A percentile compares a stretch with the other conserved stretches of the same genome.
Evolutionary conservation across 1,140 invertebrate genomes (phyloP).

Genomic region (Magallana gigas): DNA sequence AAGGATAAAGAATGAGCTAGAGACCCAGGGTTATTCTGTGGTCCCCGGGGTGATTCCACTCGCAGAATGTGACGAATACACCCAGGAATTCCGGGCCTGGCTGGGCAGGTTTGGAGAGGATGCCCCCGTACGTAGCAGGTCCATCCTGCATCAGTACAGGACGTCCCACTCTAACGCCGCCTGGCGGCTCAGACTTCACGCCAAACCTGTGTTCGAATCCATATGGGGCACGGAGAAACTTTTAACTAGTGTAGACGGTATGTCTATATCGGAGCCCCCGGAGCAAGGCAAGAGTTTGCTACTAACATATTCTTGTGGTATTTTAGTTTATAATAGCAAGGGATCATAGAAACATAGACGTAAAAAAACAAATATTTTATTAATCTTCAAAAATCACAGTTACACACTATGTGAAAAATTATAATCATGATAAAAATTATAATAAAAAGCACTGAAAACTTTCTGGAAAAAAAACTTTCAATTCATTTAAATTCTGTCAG

Average conservation of each 20-base stretch:
- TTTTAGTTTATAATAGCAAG: too few species aligned
- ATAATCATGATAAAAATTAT: too few species aligned
- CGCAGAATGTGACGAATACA: slow-evolving; percentile 57
- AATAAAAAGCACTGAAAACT: too few species aligned
- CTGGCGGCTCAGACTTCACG: slow-evolving; percentile 58
- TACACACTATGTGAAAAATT: too few species aligned
- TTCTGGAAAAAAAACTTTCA: too few species aligned
- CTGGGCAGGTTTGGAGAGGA: slow-evolving; percentile 57
- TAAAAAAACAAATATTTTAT: too few species aligned
- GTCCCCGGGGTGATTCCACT: slow-evolving; percentile 42
- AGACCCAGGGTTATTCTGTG: slow-evolving; percentile 56
- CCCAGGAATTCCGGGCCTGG: slow-evolving; percentile 54
- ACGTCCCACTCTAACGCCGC: slow-evolving; percentile 56
- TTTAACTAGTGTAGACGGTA: slow-evolving; percentile 60
- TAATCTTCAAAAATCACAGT: too few species aligned
- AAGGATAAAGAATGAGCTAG: slow-evolving; percentile 24
- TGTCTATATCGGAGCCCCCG: slow-evolving; percentile 61
- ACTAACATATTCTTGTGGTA: too few species aligned
- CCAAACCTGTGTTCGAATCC: slow-evolving; percentile 60
- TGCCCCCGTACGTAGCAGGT: slow-evolving; percentile 42
- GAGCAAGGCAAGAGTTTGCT: slow-evolving; percentile 48
- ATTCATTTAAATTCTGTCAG: too few species aligned
- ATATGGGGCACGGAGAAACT: slow-evolving; percentile 65
- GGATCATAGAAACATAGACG: too few species aligned
- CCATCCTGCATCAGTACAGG: slow-evolving; percentile 60